Evolutionary conservation across 2,113 vertebrate species (phyloP).

Genomic region (Halcyon malimbica): DNA sequence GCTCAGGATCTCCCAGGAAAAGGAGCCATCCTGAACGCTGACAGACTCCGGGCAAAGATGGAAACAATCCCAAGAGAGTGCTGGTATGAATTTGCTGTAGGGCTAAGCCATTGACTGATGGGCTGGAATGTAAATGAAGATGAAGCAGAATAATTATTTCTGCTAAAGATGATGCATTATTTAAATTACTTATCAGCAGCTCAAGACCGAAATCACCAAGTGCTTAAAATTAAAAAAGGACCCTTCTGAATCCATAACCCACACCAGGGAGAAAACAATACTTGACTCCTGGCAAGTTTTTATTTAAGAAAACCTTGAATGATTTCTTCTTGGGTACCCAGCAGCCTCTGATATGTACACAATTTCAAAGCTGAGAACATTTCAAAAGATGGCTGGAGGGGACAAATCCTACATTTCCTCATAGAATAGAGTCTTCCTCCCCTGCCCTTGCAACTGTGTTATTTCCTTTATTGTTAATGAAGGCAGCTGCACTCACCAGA

Average conservation of each 20-base stretch:
- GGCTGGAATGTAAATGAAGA: background rate
- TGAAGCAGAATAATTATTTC: conserved; percentile 22
- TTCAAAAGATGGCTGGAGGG: background rate
- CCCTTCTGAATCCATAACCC: background rate
- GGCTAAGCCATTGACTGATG: background rate
- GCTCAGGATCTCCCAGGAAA: background rate
- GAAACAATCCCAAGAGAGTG: background rate
- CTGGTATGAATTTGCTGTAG: background rate
- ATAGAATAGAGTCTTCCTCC: background rate
- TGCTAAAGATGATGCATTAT: background rate
- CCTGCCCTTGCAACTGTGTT: background rate
- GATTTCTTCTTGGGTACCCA: background rate
- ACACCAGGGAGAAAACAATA: background rate
- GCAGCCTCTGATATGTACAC: background rate
- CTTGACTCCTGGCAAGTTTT: background rate
- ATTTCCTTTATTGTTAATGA: conserved; percentile 16
- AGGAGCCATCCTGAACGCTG: background rate
- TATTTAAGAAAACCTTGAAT: background rate
- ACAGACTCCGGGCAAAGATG: background rate
- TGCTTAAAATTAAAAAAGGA: background rate
- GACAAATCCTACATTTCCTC: background rate
- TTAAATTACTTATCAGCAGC: conserved; percentile 11
- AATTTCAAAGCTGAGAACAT: conserved; percentile 1
- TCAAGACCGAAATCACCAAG: background rate
- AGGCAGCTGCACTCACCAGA: background rate